These are phyloP conservation scores for Agelas oroides DNA, from an alignment of 37 sponge, comb jelly and placozoan species.

Conservation along the genomic window DNA sequence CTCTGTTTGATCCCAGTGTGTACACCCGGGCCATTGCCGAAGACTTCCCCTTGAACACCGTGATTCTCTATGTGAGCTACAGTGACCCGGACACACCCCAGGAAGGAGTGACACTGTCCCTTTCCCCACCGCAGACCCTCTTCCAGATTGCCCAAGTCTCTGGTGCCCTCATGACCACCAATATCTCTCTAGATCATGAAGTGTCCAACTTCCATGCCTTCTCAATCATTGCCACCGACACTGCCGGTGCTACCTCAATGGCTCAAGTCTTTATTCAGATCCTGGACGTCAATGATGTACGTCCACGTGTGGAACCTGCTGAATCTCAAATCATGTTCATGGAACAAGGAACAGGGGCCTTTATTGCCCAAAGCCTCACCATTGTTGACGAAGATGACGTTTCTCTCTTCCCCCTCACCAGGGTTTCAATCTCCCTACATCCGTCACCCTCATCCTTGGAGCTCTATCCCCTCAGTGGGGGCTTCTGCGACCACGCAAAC, in stretches of 20 bases:
- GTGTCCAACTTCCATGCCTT: slow-evolving; percentile 23
- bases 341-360: slow-evolving; percentile 32
- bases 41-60: slow-evolving; percentile 7
- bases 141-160: slow-evolving; percentile 37
- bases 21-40: slow-evolving; percentile 52
- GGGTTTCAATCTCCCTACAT: slow-evolving; percentile 11
- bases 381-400: slow-evolving; percentile 57
- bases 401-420: slow-evolving; percentile 31
- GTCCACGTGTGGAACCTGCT: slow-evolving; percentile 44
- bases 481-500: slow-evolving; percentile 78
- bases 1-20: slow-evolving; percentile 29
- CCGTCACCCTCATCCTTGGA: slow-evolving; percentile 9
- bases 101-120: slow-evolving; percentile 14
- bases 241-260: slow-evolving; percentile 24
- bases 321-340: slow-evolving; percentile 1
- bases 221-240: slow-evolving; percentile 60
- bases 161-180: slow-evolving; percentile 52
- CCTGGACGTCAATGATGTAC: slow-evolving; percentile 68
- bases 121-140: slow-evolving; percentile 55
- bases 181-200: slow-evolving; percentile 49
- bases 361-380: slow-evolving; percentile 11
- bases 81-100: slow-evolving; percentile 71
- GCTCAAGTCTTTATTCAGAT: slow-evolving; percentile 55
- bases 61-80: slow-evolving; percentile 37
- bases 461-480: slow-evolving; percentile 62